Conservation (phyloP, 2,888 invertebrate genomes). For the Pediacus dermestoides region DNA sequence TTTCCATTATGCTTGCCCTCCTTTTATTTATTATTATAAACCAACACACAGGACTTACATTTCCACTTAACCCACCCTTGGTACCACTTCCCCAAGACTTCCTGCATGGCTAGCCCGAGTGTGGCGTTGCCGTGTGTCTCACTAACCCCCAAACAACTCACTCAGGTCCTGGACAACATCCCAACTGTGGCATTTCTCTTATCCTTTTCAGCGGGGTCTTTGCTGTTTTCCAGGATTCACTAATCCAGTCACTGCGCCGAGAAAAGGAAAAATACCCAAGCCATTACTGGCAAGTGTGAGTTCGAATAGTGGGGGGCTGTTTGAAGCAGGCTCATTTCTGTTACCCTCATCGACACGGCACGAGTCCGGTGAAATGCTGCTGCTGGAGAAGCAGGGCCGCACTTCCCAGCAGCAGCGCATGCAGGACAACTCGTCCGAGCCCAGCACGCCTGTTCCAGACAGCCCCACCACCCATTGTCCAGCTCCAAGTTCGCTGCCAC, state of each 20-base stretch:
- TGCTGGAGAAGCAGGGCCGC: constrained; percentile 73
- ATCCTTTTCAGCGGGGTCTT: constrained; percentile 72
- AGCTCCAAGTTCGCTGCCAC: constrained; percentile 69
- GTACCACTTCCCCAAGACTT: constrained; percentile 30
- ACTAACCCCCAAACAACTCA: constrained; percentile 45
- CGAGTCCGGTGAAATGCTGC: constrained; percentile 65
- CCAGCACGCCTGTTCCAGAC: constrained; percentile 28
- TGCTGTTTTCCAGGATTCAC: constrained; percentile 83
- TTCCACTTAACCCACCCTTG: constrained; percentile 8
- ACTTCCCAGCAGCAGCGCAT: constrained; percentile 72
- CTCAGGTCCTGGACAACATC: constrained; percentile 49
- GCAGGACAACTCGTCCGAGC: constrained; percentile 48
- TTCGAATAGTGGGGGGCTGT: constrained; percentile 40
- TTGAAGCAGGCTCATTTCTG: constrained; percentile 34
- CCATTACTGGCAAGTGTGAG: constrained; percentile 68
- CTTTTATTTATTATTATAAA: too few relatives aligned
- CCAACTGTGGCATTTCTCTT: constrained; percentile 53
- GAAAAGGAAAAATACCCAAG: constrained; percentile 74
- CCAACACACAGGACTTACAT: too few relatives aligned
- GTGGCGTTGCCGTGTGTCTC: constrained; percentile 45
- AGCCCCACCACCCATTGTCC: constrained; percentile 50
- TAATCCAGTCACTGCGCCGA: constrained; percentile 70
- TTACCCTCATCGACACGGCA: constrained; percentile 45
- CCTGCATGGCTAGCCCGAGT: constrained; percentile 50
- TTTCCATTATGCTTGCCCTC: too few relatives aligned